A percentile compares a stretch with the other conserved stretches of the same genome.
Evolutionary conservation across 2,113 vertebrate genomes (phyloP).

Genomic region (Melanostigma gelatinosum): DNA sequence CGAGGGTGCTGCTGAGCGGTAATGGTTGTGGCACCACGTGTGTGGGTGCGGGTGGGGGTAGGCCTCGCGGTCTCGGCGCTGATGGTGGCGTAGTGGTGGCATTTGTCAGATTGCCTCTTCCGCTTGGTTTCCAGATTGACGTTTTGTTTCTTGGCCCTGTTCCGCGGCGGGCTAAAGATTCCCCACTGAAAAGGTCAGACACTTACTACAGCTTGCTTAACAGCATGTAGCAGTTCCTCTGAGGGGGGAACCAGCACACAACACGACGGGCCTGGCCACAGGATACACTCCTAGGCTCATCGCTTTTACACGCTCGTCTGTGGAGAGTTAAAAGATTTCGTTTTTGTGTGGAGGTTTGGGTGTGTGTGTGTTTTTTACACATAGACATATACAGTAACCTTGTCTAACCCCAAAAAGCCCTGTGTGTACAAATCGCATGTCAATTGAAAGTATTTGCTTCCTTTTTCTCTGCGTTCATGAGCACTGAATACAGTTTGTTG

Average conservation of each 20-base stretch:
- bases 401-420: not conserved
- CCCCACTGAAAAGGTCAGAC: conserved; percentile 84
- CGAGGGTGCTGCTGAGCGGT: conserved; percentile 66
- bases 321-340: conserved; percentile 4
- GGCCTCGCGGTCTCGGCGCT: conserved; percentile 72
- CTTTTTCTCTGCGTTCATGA: conserved; percentile 6
- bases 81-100: conserved; percentile 66
- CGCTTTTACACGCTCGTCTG: conserved; percentile 31
- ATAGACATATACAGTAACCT: not conserved
- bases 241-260: conserved; percentile 66
- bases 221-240: conserved; percentile 83
- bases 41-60: conserved; percentile 61
- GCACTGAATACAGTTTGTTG: conserved; percentile 75
- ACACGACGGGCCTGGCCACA: conserved; percentile 64
- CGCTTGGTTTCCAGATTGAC: conserved; percentile 85
- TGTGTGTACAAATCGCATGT: not conserved
- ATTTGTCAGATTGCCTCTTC: conserved; percentile 85
- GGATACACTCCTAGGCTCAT: conserved; percentile 60
- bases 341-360: not conserved
- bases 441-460: not conserved
- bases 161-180: conserved; percentile 78
- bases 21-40: conserved; percentile 72
- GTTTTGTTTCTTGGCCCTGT: conserved; percentile 71
- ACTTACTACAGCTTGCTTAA: conserved; percentile 86
- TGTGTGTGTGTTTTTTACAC: not conserved